These are phyloP conservation scores for Idaea biselata DNA, from an alignment of 2,888 invertebrate species.

Conservation along the genomic window DNA sequence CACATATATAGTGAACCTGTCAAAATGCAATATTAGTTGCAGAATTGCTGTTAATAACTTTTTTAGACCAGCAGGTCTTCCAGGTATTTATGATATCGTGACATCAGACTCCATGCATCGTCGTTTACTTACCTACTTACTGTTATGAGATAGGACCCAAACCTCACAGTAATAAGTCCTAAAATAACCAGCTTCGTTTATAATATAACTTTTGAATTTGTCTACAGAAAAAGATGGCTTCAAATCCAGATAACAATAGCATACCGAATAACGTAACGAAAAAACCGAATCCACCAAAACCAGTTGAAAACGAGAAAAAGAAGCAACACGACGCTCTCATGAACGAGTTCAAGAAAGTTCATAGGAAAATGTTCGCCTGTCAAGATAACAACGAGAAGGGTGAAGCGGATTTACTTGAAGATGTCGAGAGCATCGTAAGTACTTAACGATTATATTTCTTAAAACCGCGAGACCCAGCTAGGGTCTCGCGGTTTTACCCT, in stretches of 20 bases:
- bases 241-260: conserved; percentile 41
- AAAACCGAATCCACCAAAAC: conserved; percentile 58
- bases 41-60: no score
- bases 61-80: no score
- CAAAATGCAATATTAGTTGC: no score
- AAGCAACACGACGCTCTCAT: conserved; percentile 88
- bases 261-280: conserved; percentile 43
- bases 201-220: background rate
- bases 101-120: no score
- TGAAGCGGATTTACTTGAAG: conserved; percentile 13
- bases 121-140: no score
- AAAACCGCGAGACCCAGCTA: background rate
- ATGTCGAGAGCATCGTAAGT: conserved; percentile 25
- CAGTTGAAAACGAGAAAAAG: conserved; percentile 82
- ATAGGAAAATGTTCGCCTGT: conserved; percentile 90
- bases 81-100: no score
- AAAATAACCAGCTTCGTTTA: conserved; percentile 1
- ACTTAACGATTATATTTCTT: background rate
- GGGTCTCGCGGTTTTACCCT: background rate
- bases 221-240: conserved; percentile 59
- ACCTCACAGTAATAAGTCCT: conserved; percentile 3
- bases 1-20: no score
- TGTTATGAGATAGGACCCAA: no score
- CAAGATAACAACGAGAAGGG: conserved; percentile 38
- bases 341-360: conserved; percentile 94